A percentile compares a stretch with the other conserved stretches of the same genome.
phyloP scores from a whole-genome alignment of 2,888 invertebrate species.

The Hyalella azteca region DNA sequence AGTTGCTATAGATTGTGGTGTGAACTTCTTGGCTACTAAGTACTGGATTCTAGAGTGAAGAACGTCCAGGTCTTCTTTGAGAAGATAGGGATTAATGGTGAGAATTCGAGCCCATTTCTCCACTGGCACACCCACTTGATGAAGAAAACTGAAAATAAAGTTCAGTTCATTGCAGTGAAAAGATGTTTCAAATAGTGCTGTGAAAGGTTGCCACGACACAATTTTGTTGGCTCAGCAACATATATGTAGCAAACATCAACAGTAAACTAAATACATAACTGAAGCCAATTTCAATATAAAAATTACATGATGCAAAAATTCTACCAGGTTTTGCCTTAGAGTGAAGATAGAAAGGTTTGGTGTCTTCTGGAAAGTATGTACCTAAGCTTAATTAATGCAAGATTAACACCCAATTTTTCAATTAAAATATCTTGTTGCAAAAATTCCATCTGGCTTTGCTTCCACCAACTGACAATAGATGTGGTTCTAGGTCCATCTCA shows the following conservation, averaged over 20 bases:
- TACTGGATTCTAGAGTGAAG: background rate
- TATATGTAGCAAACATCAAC: background rate
- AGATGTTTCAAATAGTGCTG: background rate
- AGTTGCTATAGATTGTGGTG: background rate
- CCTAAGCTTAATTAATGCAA: no score
- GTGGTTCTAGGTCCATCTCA: no score
- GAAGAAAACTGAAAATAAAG: background rate
- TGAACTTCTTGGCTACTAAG: background rate
- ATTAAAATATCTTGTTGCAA: no score
- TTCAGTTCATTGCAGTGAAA: background rate
- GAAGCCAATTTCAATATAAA: background rate
- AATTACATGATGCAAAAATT: background rate
- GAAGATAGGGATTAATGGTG: background rate
- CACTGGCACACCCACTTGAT: background rate
- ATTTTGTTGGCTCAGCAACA: background rate
- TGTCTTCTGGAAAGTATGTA: no score
- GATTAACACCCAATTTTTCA: no score
- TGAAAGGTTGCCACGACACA: background rate
- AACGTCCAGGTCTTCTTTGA: slow-evolving; percentile 16
- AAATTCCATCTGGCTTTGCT: no score
- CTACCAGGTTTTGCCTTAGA: no score
- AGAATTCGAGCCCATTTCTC: slow-evolving; percentile 11
- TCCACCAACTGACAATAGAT: no score
- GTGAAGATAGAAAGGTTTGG: no score
- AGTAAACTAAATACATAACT: background rate